Base-by-base conservation (phyloP, 2,113 vertebrate species). In the Hippocampus guttulatus region DNA sequence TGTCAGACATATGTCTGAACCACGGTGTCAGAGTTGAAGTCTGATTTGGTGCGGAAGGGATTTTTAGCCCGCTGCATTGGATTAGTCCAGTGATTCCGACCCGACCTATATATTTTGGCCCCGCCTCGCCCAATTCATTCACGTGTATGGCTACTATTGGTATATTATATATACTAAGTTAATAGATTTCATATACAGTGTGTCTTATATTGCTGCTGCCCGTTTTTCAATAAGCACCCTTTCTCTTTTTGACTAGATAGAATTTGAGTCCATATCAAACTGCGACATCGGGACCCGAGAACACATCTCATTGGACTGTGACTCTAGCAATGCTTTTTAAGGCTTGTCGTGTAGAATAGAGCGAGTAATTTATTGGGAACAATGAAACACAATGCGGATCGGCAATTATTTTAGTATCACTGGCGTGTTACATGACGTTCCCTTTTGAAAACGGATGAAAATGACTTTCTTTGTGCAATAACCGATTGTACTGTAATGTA, bases 121-220 rank as follows among this genome's bases (percentile, higher is more conserved):
- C 69, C 67, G 63, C 66, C 47, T 72, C 71, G 74, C 69, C 70
- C 73, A 78, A 66, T 79, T 74, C 70, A 71, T 75, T 33, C 68
- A 78, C 80, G 75, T 45, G 40, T 65, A 16, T 65, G 41, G 25
- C 64, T 47, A 23, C 85, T 91, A 87, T 78, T 82, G 91, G 90
- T 93, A 92, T 88, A 92, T 90, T 88, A 80, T 85, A 87, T 91
- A 90, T 91, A 89, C 84, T 84, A 78, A 77, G 79, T 70, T 88
- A 87, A 89, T 88, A 88, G 90, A 87, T 90, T 65, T 65, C 41
- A 25, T 27, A 27, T 47, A 18, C 25, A 15, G 15, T 30, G 16
- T 47, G 64, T 87, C 68, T 83, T 85, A 69, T 77, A 84, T 65
- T 79, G 60, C 81, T 80, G 78, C 85, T 55, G n/a, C 52, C 67